These are phyloP conservation scores for Ictalurus punctatus DNA, from an alignment of 2,113 vertebrate genomes.

Conservation along the genomic window DNA sequence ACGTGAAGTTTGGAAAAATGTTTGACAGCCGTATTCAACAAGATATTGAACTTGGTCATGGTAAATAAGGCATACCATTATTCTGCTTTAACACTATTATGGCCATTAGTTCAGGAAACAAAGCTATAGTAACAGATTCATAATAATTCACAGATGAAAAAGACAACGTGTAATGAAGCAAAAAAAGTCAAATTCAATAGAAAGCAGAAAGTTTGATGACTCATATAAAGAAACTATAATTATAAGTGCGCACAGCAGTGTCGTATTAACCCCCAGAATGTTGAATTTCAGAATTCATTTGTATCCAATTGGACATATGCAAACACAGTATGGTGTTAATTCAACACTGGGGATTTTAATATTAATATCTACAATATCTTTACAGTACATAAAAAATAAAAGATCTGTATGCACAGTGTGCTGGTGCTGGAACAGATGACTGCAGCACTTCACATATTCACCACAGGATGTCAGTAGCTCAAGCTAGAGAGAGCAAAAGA, in stretches of 20 bases:
- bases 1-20: background rate
- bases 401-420: background rate
- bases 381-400: background rate
- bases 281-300: background rate
- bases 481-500: constrained; percentile 38
- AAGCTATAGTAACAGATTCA: background rate
- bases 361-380: background rate
- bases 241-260: background rate
- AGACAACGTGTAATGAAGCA: background rate
- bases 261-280: background rate
- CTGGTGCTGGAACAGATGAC: background rate
- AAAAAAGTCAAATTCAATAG: background rate
- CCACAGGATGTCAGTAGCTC: constrained; percentile 57
- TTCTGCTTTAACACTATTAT: background rate
- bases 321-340: background rate
- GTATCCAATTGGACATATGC: background rate
- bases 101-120: background rate
- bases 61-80: constrained; percentile 48
- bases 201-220: background rate
- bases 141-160: background rate
- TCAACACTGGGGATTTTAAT: background rate
- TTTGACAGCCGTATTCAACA: constrained; percentile 10
- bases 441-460: constrained; percentile 44
- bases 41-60: constrained; percentile 43
- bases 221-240: background rate